phyloP scores from a whole-genome alignment of 1,140 invertebrate genomes.

The Zaprionus africanus region DNA sequence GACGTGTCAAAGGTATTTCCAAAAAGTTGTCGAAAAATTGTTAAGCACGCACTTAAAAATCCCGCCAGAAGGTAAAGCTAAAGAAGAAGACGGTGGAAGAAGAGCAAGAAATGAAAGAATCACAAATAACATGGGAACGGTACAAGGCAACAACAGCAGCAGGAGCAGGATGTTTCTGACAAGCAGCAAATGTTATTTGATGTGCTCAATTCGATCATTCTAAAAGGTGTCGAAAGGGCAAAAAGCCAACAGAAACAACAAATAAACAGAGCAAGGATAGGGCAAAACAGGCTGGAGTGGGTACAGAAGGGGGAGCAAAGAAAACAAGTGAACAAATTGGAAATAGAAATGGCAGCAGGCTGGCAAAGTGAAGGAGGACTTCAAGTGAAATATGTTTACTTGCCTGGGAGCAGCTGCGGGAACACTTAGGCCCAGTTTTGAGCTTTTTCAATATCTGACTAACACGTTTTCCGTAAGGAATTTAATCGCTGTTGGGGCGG shows the following conservation, averaged over 20 bases:
- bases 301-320: neutral
- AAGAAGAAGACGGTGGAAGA: conserved; percentile 53
- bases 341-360: conserved; percentile 6
- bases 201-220: conserved; percentile 70
- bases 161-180: conserved; percentile 11
- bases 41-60: conserved; percentile 77
- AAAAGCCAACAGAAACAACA: conserved; percentile 49
- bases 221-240: conserved; percentile 63
- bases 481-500: neutral
- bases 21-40: conserved; percentile 75
- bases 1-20: conserved; percentile 74
- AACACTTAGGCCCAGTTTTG: neutral
- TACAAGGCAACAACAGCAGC: conserved; percentile 26
- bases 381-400: conserved; percentile 13
- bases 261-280: conserved; percentile 35
- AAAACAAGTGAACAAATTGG: conserved; percentile 13
- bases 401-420: neutral
- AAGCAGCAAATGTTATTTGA: conserved; percentile 65
- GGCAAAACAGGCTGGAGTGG: conserved; percentile 22
- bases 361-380: neutral
- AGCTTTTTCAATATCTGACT: neutral
- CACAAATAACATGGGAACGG: conserved; percentile 30
- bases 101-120: conserved; percentile 29
- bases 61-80: conserved; percentile 35
- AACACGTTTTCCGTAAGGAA: neutral